Percentiles rank a stretch among this genome's conserved stretches.
Conservation (phyloP, 2,113 vertebrate species). For the Tenrec ecaudatus region DNA sequence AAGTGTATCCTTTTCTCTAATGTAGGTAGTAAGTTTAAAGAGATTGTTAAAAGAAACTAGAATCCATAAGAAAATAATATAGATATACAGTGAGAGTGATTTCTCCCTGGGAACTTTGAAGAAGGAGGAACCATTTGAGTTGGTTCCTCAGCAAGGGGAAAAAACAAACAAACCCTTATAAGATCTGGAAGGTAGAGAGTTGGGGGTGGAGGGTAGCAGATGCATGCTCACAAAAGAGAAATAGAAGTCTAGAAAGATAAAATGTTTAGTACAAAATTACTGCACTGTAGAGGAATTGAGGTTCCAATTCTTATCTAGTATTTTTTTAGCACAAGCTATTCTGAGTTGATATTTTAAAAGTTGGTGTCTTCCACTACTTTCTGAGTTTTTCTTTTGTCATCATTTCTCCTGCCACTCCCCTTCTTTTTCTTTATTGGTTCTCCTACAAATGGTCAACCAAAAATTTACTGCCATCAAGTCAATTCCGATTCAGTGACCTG, state of each 20-base stretch:
- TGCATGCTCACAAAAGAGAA: constrained; percentile 52
- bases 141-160: neutral
- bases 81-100: neutral
- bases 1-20: neutral
- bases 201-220: neutral
- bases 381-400: neutral
- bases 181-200: too few relatives aligned
- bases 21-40: neutral
- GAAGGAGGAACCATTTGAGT: constrained; percentile 38
- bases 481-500: too few relatives aligned
- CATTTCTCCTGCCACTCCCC: neutral
- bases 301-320: neutral
- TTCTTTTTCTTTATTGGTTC: constrained; percentile 26
- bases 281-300: constrained; percentile 31
- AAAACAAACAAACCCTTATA: neutral
- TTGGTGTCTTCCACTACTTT: constrained; percentile 18
- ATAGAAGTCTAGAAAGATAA: constrained; percentile 26
- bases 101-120: constrained; percentile 32
- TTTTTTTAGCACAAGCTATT: constrained; percentile 11
- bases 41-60: constrained; percentile 55
- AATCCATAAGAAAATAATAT: constrained; percentile 45
- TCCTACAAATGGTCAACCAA: neutral
- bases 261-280: constrained; percentile 17
- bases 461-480: too few relatives aligned
- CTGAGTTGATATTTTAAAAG: constrained; percentile 20